Evolutionary conservation across 2,888 invertebrate genomes (phyloP).

Genomic region (Meiosimyza decipiens): DNA sequence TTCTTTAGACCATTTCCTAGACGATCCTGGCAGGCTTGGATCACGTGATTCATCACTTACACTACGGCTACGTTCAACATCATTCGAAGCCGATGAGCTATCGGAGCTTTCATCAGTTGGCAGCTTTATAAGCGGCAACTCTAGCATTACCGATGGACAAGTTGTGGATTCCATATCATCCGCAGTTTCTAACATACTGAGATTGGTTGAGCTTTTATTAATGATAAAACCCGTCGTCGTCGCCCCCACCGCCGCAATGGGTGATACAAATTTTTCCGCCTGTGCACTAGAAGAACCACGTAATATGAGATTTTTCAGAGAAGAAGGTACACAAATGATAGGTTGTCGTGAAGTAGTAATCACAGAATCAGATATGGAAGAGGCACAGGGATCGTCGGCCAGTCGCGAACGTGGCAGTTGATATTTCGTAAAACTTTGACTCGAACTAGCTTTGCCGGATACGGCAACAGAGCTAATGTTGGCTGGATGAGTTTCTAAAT

Average conservation of each 20-base stretch:
- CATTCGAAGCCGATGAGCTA: slow-evolving; percentile 41
- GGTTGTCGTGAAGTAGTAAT: slow-evolving; percentile 52
- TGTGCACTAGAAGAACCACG: slow-evolving; percentile 49
- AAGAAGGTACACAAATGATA: slow-evolving; percentile 61
- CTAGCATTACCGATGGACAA: slow-evolving; percentile 63
- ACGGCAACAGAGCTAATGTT: background rate
- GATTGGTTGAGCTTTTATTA: slow-evolving; percentile 50
- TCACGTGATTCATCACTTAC: slow-evolving; percentile 57
- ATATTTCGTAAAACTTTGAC: slow-evolving; percentile 44
- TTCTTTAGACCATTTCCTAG: slow-evolving; percentile 77
- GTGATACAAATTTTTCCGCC: slow-evolving; percentile 16
- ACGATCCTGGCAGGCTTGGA: slow-evolving; percentile 65
- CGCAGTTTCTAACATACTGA: slow-evolving; percentile 36
- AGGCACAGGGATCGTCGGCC: slow-evolving; percentile 59
- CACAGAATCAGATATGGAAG: slow-evolving; percentile 61
- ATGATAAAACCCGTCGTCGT: slow-evolving; percentile 38
- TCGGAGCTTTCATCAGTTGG: slow-evolving; percentile 57
- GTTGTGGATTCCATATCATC: slow-evolving; percentile 42
- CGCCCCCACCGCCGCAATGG: background rate
- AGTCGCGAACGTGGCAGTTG: slow-evolving; percentile 47
- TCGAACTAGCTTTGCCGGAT: slow-evolving; percentile 13
- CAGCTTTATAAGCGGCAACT: slow-evolving; percentile 65
- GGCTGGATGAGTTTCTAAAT: background rate
- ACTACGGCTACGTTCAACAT: slow-evolving; percentile 46
- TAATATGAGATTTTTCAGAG: slow-evolving; percentile 61